Evolutionary conservation across 1,140 invertebrate species (phyloP).

Genomic region (Eufriesea mexicana): DNA sequence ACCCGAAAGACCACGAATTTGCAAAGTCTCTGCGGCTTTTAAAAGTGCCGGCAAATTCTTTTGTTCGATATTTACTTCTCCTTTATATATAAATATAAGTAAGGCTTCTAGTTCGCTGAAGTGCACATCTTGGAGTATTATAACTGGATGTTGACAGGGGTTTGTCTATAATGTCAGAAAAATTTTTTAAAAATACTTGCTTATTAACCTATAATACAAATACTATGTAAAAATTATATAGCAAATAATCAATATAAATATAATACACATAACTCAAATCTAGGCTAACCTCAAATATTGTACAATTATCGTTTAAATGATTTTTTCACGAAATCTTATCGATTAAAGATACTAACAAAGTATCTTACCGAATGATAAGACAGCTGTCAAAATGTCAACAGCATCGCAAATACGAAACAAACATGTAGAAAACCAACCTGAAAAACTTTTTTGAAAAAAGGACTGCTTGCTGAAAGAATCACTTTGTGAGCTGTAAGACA

Average conservation of each 20-base stretch:
- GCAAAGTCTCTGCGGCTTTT: conserved; percentile 85
- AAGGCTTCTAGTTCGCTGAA: conserved; percentile 84
- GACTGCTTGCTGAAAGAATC: conserved; percentile 88
- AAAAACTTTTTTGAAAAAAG: conserved; percentile 87
- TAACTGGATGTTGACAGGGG: conserved; percentile 86
- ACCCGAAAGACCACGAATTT: conserved; percentile 85
- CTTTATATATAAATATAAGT: conserved; percentile 86
- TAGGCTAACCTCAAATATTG: neutral
- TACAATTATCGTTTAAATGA: neutral
- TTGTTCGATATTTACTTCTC: conserved; percentile 87
- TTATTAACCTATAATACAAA: neutral
- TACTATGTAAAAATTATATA: no score
- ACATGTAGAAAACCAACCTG: conserved; percentile 80
- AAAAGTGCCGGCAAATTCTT: conserved; percentile 85
- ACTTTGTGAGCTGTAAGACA: conserved; percentile 88
- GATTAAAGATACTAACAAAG: neutral
- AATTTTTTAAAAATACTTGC: neutral
- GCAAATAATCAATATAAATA: neutral
- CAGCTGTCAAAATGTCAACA: neutral
- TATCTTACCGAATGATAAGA: neutral
- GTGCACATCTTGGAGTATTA: conserved; percentile 87
- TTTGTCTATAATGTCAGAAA: conserved; percentile 83
- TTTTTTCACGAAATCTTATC: neutral
- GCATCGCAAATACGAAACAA: no score
- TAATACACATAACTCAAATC: neutral